Percentiles rank a stretch among this genome's conserved stretches.
Conservation (phyloP, 2,113 vertebrate genomes). For the Leptobrachium ailaonicum region DNA sequence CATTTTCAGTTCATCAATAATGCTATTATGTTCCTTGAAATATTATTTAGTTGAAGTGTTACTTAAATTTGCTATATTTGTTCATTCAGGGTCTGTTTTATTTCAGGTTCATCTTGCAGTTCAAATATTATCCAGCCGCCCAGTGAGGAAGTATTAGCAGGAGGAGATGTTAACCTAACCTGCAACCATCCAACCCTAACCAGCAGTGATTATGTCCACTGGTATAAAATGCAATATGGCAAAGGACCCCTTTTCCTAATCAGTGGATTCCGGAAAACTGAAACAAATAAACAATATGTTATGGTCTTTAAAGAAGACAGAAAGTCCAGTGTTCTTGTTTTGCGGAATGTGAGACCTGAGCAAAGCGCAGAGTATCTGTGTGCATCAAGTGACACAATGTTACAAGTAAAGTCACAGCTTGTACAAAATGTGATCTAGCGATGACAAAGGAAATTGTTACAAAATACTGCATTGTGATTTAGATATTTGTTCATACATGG, state of each 20-base stretch:
- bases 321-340: constrained; percentile 7
- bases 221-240: constrained; percentile 16
- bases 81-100: background rate
- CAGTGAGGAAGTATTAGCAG: background rate
- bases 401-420: background rate
- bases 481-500: too few species aligned
- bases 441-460: too few species aligned
- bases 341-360: background rate
- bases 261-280: background rate
- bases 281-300: background rate
- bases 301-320: background rate
- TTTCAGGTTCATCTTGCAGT: constrained; percentile 2
- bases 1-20: too few species aligned
- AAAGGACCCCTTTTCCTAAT: constrained; percentile 1
- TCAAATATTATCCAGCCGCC: constrained; percentile 11
- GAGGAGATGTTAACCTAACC: constrained; percentile 5
- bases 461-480: constrained; percentile 43
- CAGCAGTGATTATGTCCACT: background rate
- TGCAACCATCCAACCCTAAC: background rate
- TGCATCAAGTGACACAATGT: constrained; percentile 15
- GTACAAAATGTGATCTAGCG: constrained; percentile 45
- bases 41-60: too few species aligned
- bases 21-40: too few species aligned
- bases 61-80: too few species aligned
- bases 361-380: constrained; percentile 27